Evolutionary conservation across 2,888 invertebrate species (phyloP).

Genomic region (Latrodectus hesperus): DNA sequence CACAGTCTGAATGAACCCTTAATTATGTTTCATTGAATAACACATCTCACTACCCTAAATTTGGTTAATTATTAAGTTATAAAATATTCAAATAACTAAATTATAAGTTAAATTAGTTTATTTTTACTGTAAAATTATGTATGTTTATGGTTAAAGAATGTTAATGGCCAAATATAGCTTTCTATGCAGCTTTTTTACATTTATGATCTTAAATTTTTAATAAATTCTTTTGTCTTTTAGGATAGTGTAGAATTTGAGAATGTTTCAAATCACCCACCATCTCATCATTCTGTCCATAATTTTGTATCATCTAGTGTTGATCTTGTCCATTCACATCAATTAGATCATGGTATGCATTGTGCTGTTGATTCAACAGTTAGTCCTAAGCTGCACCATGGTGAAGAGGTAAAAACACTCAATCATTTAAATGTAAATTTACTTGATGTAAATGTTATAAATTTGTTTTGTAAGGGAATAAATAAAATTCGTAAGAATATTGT

Average conservation of each 20-base stretch:
- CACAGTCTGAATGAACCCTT: no score
- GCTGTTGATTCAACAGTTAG: conserved; percentile 66
- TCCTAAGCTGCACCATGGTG: conserved; percentile 58
- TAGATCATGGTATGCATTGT: conserved; percentile 68
- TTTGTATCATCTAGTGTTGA: conserved; percentile 68
- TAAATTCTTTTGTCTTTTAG: conserved; percentile 15
- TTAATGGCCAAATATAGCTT: no score
- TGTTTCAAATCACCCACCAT: conserved; percentile 49
- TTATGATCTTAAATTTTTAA: no score
- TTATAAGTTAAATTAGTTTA: not conserved
- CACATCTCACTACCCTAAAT: no score
- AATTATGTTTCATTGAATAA: no score
- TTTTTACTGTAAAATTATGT: not conserved
- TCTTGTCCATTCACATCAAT: conserved; percentile 59
- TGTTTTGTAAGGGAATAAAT: no score
- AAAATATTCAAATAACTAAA: no score
- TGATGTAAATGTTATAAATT: no score
- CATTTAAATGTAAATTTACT: no score
- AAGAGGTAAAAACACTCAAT: conserved; percentile 32
- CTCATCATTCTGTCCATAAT: conserved; percentile 63
- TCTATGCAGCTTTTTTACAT: no score
- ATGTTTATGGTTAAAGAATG: not conserved
- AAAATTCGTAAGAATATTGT: no score
- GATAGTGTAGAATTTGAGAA: conserved; percentile 53
- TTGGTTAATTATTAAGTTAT: no score